Conservation (phyloP, 2,797 vertebrate genomes). For the Lepus townsendii region DNA sequence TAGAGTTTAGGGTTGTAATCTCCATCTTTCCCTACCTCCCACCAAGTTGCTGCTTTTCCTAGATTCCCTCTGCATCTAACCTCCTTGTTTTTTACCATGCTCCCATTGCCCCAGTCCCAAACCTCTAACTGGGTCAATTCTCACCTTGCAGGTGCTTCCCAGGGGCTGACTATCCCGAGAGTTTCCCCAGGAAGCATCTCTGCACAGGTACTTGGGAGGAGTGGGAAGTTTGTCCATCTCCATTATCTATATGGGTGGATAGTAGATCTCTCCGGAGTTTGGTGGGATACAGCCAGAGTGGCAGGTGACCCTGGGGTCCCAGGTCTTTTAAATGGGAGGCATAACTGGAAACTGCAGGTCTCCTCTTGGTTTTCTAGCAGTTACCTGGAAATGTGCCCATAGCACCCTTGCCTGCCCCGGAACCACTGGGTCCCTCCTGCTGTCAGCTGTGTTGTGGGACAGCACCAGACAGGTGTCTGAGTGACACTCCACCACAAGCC, state of each 20-base stretch:
- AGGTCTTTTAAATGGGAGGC: not conserved
- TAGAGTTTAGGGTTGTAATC: not conserved
- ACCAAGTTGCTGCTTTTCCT: not conserved
- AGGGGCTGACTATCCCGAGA: not conserved
- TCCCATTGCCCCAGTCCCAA: not conserved
- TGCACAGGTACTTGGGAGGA: slow-evolving; percentile 78
- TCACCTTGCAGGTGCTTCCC: slow-evolving; percentile 68
- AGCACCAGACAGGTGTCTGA: slow-evolving; percentile 37
- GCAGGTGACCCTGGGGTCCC: not conserved
- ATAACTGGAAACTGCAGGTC: slow-evolving; percentile 6
- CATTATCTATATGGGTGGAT: not conserved
- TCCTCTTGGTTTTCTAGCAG: slow-evolving; percentile 60
- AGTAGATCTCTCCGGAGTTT: not conserved
- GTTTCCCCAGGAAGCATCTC: slow-evolving; percentile 12
- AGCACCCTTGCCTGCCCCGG: slow-evolving; percentile 6
- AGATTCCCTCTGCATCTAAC: not conserved
- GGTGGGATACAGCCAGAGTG: not conserved
- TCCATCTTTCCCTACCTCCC: not conserved
- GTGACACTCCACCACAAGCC: slow-evolving; percentile 6
- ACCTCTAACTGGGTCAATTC: slow-evolving; percentile 49
- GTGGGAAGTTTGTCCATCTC: not conserved
- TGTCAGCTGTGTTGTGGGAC: slow-evolving; percentile 62
- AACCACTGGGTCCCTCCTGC: slow-evolving; percentile 32
- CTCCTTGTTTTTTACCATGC: not conserved
- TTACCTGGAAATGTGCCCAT: not conserved